Percentiles rank a stretch among this genome's conserved stretches.
These are phyloP conservation scores for Solenopsis invicta DNA, from an alignment of 1,140 invertebrate genomes.

Conservation along the genomic window DNA sequence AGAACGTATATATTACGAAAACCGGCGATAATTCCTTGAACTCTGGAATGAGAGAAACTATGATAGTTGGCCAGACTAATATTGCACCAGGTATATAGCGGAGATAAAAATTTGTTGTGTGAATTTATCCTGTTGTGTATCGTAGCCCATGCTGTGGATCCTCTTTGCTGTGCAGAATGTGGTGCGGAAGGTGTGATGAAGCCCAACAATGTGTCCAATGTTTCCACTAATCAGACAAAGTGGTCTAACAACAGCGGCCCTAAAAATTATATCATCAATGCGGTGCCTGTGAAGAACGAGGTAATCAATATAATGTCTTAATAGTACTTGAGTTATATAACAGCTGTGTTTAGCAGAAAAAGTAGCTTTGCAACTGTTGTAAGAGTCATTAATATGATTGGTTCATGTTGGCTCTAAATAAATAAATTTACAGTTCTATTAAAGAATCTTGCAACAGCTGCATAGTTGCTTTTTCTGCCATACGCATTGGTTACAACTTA, in stretches of 20 bases:
- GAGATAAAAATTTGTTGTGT: neutral
- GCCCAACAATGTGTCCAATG: constrained; percentile 68
- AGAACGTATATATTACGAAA: constrained; percentile 74
- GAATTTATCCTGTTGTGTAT: neutral
- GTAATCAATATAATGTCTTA: constrained; percentile 13
- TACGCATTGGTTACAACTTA: neutral
- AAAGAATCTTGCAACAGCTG: too few relatives aligned
- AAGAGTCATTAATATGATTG: too few relatives aligned
- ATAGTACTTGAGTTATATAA: neutral
- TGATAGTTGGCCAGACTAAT: constrained; percentile 72
- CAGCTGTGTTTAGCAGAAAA: too few relatives aligned
- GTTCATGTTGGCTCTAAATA: too few relatives aligned
- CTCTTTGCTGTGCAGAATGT: constrained; percentile 68
- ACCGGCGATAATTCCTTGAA: constrained; percentile 72
- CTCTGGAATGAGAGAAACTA: constrained; percentile 73
- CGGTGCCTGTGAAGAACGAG: constrained; percentile 74
- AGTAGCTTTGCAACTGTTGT: too few relatives aligned
- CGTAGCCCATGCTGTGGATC: neutral
- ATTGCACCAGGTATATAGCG: constrained; percentile 66
- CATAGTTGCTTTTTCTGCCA: too few relatives aligned
- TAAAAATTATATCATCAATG: constrained; percentile 75
- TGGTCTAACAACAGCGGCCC: constrained; percentile 69
- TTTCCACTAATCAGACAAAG: constrained; percentile 73
- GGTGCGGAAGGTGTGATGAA: constrained; percentile 73
- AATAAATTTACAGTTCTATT: too few relatives aligned